Evolutionary conservation across 2,888 invertebrate genomes (phyloP).

Genomic region (Panopea generosa): DNA sequence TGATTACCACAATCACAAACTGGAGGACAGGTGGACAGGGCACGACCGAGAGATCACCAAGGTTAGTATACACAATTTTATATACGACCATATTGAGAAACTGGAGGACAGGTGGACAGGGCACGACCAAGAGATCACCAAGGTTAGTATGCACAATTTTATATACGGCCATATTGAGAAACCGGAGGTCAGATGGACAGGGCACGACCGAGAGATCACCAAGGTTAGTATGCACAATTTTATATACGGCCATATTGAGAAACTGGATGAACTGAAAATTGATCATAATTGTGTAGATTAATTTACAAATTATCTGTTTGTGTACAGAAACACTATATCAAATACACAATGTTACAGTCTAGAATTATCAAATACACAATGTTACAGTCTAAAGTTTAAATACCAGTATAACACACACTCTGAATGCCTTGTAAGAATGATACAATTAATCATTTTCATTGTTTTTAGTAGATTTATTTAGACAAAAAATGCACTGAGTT

Average conservation of each 20-base stretch:
- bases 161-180: slow-evolving; percentile 68
- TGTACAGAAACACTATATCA: background rate
- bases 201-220: slow-evolving; percentile 77
- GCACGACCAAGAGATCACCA: slow-evolving; percentile 77
- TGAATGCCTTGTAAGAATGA: too few species aligned
- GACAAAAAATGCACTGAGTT: too few species aligned
- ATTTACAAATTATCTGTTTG: background rate
- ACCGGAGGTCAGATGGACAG: slow-evolving; percentile 73
- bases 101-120: slow-evolving; percentile 75
- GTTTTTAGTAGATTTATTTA: too few species aligned
- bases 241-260: slow-evolving; percentile 68
- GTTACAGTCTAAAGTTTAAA: too few species aligned
- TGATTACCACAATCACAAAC: slow-evolving; percentile 71
- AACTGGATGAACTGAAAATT: too few species aligned
- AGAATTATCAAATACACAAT: too few species aligned
- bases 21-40: slow-evolving; percentile 75
- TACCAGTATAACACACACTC: too few species aligned
- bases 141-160: slow-evolving; percentile 62
- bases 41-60: slow-evolving; percentile 78
- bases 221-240: slow-evolving; percentile 66
- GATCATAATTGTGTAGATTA: background rate
- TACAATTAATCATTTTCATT: too few species aligned
- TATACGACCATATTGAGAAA: slow-evolving; percentile 67
- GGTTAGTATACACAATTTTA: slow-evolving; percentile 57
- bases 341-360: background rate